Conservation (phyloP, 2,888 invertebrate species). For the Nephrocerus scutellatus region DNA sequence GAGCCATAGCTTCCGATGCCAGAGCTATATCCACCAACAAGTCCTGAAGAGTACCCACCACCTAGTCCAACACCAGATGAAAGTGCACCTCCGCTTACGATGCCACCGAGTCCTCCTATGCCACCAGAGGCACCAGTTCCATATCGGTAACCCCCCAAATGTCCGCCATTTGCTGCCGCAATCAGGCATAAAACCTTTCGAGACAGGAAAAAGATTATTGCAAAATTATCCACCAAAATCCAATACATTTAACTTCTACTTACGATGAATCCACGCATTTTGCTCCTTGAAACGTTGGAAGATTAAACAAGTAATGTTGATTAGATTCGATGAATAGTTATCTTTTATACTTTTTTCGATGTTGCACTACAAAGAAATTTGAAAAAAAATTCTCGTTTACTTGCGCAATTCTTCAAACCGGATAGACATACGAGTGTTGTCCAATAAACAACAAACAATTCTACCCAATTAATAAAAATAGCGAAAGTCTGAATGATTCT, state of each 20-base stretch:
- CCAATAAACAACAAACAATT: no score
- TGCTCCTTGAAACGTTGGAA: no score
- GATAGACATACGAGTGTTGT: no score
- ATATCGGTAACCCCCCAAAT: constrained; percentile 30
- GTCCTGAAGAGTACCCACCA: not conserved
- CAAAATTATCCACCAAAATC: not conserved
- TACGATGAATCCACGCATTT: constrained; percentile 34
- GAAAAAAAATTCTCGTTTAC: no score
- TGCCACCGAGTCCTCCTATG: constrained; percentile 1
- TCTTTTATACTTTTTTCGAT: no score
- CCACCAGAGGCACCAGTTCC: constrained; percentile 16
- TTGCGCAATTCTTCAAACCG: no score
- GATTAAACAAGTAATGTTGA: no score
- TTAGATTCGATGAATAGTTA: no score
- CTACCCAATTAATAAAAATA: no score
- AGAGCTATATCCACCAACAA: not conserved
- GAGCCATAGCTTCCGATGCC: constrained; percentile 9
- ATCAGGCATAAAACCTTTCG: constrained; percentile 29
- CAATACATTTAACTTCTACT: constrained; percentile 20
- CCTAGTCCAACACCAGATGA: constrained; percentile 1
- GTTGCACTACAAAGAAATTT: no score
- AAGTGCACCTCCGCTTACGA: no score
- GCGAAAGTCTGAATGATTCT: no score
- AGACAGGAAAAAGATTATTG: constrained; percentile 3
- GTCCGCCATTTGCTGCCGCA: constrained; percentile 27